Evolutionary conservation across 2,888 invertebrate species (phyloP).

Genomic region (Thysanoteuthis rhombus): DNA sequence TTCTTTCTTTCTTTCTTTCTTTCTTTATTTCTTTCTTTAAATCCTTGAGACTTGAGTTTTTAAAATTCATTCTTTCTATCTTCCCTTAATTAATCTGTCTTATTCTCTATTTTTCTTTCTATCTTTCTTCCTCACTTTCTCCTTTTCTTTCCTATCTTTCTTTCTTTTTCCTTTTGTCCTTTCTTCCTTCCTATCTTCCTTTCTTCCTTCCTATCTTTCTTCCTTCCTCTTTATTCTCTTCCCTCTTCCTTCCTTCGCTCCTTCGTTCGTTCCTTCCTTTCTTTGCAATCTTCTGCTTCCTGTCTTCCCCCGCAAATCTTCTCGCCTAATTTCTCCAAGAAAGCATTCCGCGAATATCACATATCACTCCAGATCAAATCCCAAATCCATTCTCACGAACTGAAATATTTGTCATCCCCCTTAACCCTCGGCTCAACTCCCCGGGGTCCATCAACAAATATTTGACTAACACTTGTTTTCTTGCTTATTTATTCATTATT

Average conservation of each 20-base stretch:
- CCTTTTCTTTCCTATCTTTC: background rate
- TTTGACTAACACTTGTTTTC: conserved; percentile 12
- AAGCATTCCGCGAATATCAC: background rate
- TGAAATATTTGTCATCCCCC: background rate
- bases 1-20: no score
- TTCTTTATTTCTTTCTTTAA: no score
- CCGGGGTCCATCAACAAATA: background rate
- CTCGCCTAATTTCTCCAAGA: background rate
- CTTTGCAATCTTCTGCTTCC: background rate
- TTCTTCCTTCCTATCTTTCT: background rate
- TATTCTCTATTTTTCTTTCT: background rate
- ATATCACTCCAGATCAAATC: background rate
- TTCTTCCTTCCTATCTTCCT: no score
- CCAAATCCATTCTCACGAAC: background rate
- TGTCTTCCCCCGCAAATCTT: background rate
- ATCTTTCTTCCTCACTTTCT: background rate
- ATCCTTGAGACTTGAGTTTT: no score
- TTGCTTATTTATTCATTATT: background rate
- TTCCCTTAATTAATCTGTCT: no score
- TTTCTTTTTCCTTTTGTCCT: background rate
- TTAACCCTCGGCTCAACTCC: background rate
- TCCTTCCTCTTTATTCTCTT: background rate
- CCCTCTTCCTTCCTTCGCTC: background rate
- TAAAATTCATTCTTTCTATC: no score
- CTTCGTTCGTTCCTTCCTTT: background rate